A percentile compares a stretch with the other conserved stretches of the same genome.
These are phyloP conservation scores for Coendou prehensilis DNA, from an alignment of 2,797 vertebrate genomes.

Conservation along the genomic window DNA sequence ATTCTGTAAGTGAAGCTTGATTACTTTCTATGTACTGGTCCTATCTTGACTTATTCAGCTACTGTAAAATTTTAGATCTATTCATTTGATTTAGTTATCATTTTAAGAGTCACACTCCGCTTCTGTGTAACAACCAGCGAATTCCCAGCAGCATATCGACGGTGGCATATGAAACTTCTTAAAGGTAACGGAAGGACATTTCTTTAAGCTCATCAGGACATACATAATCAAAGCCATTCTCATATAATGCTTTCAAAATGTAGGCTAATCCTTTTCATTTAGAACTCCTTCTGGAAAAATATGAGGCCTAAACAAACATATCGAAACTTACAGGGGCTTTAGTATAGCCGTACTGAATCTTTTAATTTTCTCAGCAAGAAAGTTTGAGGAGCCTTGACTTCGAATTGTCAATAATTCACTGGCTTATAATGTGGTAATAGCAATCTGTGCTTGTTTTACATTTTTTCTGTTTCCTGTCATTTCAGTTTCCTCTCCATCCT, in stretches of 20 bases:
- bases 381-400: not conserved
- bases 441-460: slow-evolving; percentile 3
- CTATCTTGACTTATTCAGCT: not conserved
- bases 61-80: not conserved
- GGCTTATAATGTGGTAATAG: not conserved
- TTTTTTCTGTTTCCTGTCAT: slow-evolving; percentile 55
- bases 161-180: not conserved
- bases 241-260: slow-evolving; percentile 58
- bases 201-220: not conserved
- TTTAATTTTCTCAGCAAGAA: slow-evolving; percentile 11
- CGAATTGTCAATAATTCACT: not conserved
- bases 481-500: slow-evolving; percentile 30
- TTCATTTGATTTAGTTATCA: not conserved
- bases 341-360: not conserved
- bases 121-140: not conserved
- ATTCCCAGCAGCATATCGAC: not conserved
- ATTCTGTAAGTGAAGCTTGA: slow-evolving; percentile 25
- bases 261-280: slow-evolving; percentile 45
- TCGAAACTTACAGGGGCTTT: not conserved
- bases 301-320: not conserved
- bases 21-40: not conserved
- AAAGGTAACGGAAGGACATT: slow-evolving; percentile 1
- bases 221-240: slow-evolving; percentile 45
- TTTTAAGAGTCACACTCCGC: not conserved
- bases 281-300: slow-evolving; percentile 41